A percentile compares a stretch with the other conserved stretches of the same genome.
Evolutionary conservation across 2,888 invertebrate genomes (phyloP).

Genomic region (Ischnus inquisitorius): DNA sequence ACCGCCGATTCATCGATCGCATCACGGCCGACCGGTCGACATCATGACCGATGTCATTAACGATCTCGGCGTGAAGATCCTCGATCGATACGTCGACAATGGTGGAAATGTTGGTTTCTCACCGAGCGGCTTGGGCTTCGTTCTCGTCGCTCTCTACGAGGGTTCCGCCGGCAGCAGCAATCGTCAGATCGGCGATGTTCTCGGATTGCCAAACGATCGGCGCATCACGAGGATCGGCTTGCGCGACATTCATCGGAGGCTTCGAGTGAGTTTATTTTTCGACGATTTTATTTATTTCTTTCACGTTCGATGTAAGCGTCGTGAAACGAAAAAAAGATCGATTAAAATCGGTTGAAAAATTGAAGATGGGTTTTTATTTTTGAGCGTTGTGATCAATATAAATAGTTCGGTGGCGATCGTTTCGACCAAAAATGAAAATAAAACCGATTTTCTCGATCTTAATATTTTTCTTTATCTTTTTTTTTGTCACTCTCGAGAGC

Average conservation of each 20-base stretch:
- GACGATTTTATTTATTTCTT: background rate
- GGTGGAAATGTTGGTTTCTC: conserved; percentile 92
- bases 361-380: too few relatives aligned
- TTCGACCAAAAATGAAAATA: too few relatives aligned
- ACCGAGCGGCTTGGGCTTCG: conserved; percentile 93
- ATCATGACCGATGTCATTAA: conserved; percentile 94
- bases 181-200: conserved; percentile 90
- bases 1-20: conserved; percentile 13
- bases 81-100: conserved; percentile 79
- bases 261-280: conserved; percentile 89
- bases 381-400: too few relatives aligned
- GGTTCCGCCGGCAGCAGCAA: conserved; percentile 91
- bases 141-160: conserved; percentile 92
- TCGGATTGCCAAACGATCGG: conserved; percentile 91
- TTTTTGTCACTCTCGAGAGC: conserved; percentile 87
- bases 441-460: background rate
- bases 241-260: conserved; percentile 93
- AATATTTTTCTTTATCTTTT: conserved; percentile 12
- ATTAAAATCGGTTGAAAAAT: too few relatives aligned
- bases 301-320: background rate
- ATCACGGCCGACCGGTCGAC: conserved; percentile 87
- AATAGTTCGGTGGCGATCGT: too few relatives aligned
- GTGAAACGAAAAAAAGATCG: too few relatives aligned
- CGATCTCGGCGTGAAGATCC: conserved; percentile 87
- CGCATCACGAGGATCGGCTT: conserved; percentile 92